These are phyloP conservation scores for Thera obeliscata DNA, from an alignment of 2,888 invertebrate genomes.

Conservation along the genomic window DNA sequence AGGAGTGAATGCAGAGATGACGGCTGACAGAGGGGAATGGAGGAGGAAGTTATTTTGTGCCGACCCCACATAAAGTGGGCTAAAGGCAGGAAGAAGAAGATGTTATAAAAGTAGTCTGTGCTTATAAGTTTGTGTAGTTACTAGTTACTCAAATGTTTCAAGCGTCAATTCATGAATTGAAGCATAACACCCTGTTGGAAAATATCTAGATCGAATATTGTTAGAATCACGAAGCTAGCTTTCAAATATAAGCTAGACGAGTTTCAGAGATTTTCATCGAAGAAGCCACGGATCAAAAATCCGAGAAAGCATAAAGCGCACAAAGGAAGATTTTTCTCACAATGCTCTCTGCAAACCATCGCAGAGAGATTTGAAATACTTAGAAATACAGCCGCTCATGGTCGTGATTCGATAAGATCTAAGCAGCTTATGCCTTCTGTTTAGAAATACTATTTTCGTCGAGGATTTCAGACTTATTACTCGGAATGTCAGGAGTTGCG, in stretches of 20 bases:
- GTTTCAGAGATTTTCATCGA: constrained; percentile 3
- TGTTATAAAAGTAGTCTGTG: no score
- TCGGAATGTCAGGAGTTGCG: constrained; percentile 5
- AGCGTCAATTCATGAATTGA: no score
- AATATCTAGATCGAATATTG: no score
- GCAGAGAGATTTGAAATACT: constrained; percentile 37
- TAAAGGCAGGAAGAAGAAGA: no score
- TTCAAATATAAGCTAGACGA: constrained; percentile 4
- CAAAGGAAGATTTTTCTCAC: constrained; percentile 28
- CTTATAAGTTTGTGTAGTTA: no score
- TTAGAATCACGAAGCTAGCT: neutral
- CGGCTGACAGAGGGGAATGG: no score
- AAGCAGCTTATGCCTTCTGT: constrained; percentile 38
- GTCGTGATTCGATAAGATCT: constrained; percentile 44
- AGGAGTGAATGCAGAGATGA: no score
- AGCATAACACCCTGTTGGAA: no score
- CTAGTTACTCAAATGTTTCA: no score
- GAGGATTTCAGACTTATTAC: constrained; percentile 26
- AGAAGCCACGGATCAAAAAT: constrained; percentile 10
- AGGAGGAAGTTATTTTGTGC: no score
- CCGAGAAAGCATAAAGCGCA: constrained; percentile 21
- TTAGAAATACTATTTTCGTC: constrained; percentile 36
- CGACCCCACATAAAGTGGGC: no score
- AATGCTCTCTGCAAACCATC: constrained; percentile 19
- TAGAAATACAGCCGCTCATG: constrained; percentile 32